phyloP scores from a whole-genome alignment of 2,888 invertebrate genomes.

The Scaptomyza cyrtandrae region DNA sequence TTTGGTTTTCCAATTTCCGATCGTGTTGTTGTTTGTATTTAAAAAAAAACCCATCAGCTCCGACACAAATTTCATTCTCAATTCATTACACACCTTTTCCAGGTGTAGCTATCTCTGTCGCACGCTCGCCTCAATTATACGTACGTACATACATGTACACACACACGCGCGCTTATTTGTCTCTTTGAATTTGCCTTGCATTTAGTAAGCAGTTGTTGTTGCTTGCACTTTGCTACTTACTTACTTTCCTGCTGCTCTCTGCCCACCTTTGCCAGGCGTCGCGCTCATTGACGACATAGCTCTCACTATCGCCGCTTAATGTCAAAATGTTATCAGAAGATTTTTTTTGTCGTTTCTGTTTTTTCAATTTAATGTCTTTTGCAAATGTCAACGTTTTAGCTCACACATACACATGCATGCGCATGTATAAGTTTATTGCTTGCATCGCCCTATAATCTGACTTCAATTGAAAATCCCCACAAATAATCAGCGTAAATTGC shows the following conservation, averaged over 20 bases:
- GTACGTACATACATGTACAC: background rate
- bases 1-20: background rate
- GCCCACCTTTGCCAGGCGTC: slow-evolving; percentile 21
- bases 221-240: slow-evolving; percentile 54
- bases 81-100: slow-evolving; percentile 20
- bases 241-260: slow-evolving; percentile 7
- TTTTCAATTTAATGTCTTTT: slow-evolving; percentile 32
- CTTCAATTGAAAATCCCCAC: slow-evolving; percentile 62
- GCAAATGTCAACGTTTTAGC: slow-evolving; percentile 55
- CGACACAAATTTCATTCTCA: slow-evolving; percentile 17
- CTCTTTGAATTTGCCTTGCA: slow-evolving; percentile 37
- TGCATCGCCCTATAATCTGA: slow-evolving; percentile 52
- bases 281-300: slow-evolving; percentile 36
- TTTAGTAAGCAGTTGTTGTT: slow-evolving; percentile 44
- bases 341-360: background rate
- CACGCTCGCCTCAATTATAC: slow-evolving; percentile 22
- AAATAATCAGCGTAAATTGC: slow-evolving; percentile 54
- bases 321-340: slow-evolving; percentile 69
- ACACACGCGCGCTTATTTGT: slow-evolving; percentile 22
- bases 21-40: background rate
- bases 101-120: slow-evolving; percentile 23
- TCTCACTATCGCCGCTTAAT: slow-evolving; percentile 38
- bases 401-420: slow-evolving; percentile 7
- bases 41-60: background rate
- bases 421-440: slow-evolving; percentile 9